phyloP scores from a whole-genome alignment of 2,888 invertebrate species.

The Zygogramma bicolorata region DNA sequence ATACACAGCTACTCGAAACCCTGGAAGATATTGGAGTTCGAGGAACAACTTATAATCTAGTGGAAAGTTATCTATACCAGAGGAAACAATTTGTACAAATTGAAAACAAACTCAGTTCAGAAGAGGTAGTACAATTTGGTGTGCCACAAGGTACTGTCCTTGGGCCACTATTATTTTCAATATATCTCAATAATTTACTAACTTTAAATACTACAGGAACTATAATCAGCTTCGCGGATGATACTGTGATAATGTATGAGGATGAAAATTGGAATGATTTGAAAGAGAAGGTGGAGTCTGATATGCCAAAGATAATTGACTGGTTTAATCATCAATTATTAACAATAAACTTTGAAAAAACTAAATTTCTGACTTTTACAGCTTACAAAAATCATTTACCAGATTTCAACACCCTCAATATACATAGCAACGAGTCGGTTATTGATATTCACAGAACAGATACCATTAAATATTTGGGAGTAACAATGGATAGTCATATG shows the following conservation, averaged over 20 bases:
- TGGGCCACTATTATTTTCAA: constrained; percentile 20
- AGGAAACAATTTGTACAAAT: constrained; percentile 17
- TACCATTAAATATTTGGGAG: too few relatives aligned
- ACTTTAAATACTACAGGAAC: background rate
- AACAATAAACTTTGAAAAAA: too few relatives aligned
- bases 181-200: constrained; percentile 19
- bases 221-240: constrained; percentile 23
- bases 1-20: constrained; percentile 11
- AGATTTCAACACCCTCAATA: too few relatives aligned
- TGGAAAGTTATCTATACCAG: constrained; percentile 6
- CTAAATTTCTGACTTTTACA: too few relatives aligned
- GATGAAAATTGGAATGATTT: constrained; percentile 9
- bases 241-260: constrained; percentile 20
- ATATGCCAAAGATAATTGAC: too few relatives aligned
- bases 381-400: too few relatives aligned
- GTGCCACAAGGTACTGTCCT: constrained; percentile 20
- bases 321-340: too few relatives aligned
- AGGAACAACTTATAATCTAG: background rate
- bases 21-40: constrained; percentile 13
- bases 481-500: too few relatives aligned
- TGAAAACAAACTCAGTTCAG: background rate
- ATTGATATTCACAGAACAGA: too few relatives aligned
- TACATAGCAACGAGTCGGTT: too few relatives aligned
- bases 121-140: constrained; percentile 10
- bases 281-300: too few relatives aligned